phyloP scores from a whole-genome alignment of 1,140 invertebrate genomes.

The Aphelinus atriplicis region DNA sequence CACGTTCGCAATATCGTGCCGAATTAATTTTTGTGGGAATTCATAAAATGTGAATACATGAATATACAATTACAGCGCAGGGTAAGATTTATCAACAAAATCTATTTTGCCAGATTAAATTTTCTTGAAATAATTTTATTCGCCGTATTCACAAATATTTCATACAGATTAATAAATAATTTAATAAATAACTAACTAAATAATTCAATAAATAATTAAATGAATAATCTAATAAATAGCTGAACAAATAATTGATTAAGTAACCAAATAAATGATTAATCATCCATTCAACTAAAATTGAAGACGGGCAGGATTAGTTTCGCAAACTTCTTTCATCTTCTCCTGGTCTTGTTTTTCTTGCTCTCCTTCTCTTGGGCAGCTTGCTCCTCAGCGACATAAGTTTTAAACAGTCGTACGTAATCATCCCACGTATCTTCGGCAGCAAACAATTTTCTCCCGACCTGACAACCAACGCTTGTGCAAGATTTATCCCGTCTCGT shows the following conservation, averaged over 20 bases:
- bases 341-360: background rate
- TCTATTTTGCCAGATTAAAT: too few relatives aligned
- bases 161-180: too few relatives aligned
- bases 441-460: constrained; percentile 38
- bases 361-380: background rate
- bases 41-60: background rate
- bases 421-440: constrained; percentile 47
- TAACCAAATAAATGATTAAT: too few relatives aligned
- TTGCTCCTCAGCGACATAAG: constrained; percentile 50
- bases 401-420: constrained; percentile 50
- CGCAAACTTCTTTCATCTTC: background rate
- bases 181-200: background rate
- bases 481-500: constrained; percentile 40
- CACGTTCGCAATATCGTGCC: background rate
- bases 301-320: too few relatives aligned
- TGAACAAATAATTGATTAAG: background rate
- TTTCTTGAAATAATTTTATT: too few relatives aligned
- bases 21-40: constrained; percentile 35
- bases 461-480: constrained; percentile 43
- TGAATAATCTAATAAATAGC: constrained; percentile 25
- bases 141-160: too few relatives aligned
- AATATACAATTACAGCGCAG: too few relatives aligned
- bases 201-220: constrained; percentile 34
- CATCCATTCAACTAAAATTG: too few relatives aligned
- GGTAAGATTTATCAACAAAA: too few relatives aligned